Percentiles rank a stretch among this genome's conserved stretches.
These are phyloP conservation scores for Forbesichthys agassizii DNA, from an alignment of 2,113 vertebrate genomes.

Conservation along the genomic window DNA sequence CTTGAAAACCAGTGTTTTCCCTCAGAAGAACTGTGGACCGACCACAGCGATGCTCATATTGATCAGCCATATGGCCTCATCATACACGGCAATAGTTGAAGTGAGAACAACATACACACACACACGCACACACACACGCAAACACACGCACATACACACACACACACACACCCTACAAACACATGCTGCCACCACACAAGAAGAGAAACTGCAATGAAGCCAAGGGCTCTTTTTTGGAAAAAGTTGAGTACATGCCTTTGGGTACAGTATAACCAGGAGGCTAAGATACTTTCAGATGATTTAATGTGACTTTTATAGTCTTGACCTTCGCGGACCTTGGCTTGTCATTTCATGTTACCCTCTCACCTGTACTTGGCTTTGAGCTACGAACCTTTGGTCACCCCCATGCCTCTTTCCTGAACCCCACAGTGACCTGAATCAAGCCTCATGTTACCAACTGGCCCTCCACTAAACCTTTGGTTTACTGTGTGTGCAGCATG, in stretches of 20 bases:
- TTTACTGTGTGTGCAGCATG: conserved; percentile 6
- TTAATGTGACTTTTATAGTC: conserved; percentile 52
- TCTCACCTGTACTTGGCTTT: conserved; percentile 14
- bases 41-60: conserved; percentile 16
- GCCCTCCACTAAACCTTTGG: conserved; percentile 50
- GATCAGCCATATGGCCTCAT: conserved; percentile 32
- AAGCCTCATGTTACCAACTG: conserved; percentile 21
- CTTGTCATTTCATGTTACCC: conserved; percentile 47
- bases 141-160: conserved; percentile 9
- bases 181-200: conserved; percentile 15
- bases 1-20: conserved; percentile 41
- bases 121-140: conserved; percentile 16
- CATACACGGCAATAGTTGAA: conserved; percentile 30
- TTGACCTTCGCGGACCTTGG: conserved; percentile 41
- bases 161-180: not conserved
- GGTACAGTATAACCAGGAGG: conserved; percentile 32
- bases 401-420: conserved; percentile 2
- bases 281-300: conserved; percentile 57
- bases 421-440: conserved; percentile 12
- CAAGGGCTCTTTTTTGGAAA: conserved; percentile 41
- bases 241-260: conserved; percentile 45
- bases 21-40: conserved; percentile 12
- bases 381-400: conserved; percentile 35
- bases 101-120: conserved; percentile 20
- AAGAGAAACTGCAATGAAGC: not conserved